These are phyloP conservation scores for Drosophila simulans DNA, from an alignment of 1,140 invertebrate species.

Conservation along the genomic window DNA sequence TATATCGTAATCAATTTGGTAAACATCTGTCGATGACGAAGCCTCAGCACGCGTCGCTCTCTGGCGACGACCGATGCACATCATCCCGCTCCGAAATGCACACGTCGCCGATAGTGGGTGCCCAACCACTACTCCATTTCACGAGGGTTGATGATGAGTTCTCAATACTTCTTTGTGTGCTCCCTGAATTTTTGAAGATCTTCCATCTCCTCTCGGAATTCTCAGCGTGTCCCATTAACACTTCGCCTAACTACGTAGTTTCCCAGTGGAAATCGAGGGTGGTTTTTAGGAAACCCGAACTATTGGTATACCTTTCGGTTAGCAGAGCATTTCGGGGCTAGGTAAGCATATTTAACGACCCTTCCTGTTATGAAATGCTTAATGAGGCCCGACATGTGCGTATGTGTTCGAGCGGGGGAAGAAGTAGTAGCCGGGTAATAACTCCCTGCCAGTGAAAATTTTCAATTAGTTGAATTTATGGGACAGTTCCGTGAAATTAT, in stretches of 20 bases:
- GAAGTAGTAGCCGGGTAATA: conserved; percentile 10
- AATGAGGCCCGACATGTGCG: conserved; percentile 66
- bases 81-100: conserved; percentile 76
- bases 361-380: conserved; percentile 65
- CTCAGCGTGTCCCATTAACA: conserved; percentile 72
- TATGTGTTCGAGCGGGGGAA: conserved; percentile 5
- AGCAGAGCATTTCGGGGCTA: conserved; percentile 37
- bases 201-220: conserved; percentile 45
- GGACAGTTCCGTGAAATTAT: conserved; percentile 38
- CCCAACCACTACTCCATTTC: conserved; percentile 1
- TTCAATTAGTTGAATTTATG: conserved; percentile 77
- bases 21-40: conserved; percentile 72
- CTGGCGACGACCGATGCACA: conserved; percentile 55
- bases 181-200: conserved; percentile 39
- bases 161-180: conserved; percentile 44
- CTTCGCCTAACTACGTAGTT: conserved; percentile 60
- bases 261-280: conserved; percentile 35
- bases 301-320: conserved; percentile 43
- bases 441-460: conserved; percentile 61
- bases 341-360: conserved; percentile 58
- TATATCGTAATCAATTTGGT: conserved; percentile 76
- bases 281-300: conserved; percentile 34
- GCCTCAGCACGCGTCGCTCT: conserved; percentile 58
- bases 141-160: conserved; percentile 74
- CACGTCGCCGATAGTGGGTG: conserved; percentile 57